phyloP scores from a whole-genome alignment of 2,797 vertebrate genomes.

The Phrynocephalus forsythii region DNA sequence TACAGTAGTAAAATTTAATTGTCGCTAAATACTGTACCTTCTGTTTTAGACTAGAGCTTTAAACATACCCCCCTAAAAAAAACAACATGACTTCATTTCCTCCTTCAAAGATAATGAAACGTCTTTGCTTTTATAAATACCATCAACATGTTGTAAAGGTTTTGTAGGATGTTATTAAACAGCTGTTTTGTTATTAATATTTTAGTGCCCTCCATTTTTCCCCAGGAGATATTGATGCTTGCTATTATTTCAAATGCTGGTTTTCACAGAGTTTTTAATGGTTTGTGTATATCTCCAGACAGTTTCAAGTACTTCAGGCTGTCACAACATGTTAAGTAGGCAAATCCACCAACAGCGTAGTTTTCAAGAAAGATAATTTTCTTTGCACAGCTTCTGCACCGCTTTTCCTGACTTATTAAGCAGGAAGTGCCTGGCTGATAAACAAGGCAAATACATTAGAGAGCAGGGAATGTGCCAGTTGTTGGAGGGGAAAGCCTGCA shows the following conservation, averaged over 20 bases:
- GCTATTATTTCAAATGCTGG: slow-evolving; percentile 71
- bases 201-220: slow-evolving; percentile 67
- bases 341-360: slow-evolving; percentile 70
- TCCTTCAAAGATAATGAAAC: slow-evolving; percentile 45
- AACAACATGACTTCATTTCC: slow-evolving; percentile 47
- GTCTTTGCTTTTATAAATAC: slow-evolving; percentile 48
- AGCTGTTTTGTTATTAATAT: slow-evolving; percentile 77
- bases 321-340: slow-evolving; percentile 73
- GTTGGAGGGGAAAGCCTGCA: slow-evolving; percentile 63
- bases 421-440: slow-evolving; percentile 70
- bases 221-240: slow-evolving; percentile 73
- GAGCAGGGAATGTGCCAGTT: slow-evolving; percentile 40
- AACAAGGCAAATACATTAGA: slow-evolving; percentile 65
- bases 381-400: slow-evolving; percentile 66
- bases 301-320: slow-evolving; percentile 74
- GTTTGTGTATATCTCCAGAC: slow-evolving; percentile 75
- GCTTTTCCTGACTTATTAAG: slow-evolving; percentile 73
- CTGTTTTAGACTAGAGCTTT: slow-evolving; percentile 40
- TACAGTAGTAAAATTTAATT: slow-evolving; percentile 57
- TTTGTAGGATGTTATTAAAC: slow-evolving; percentile 58
- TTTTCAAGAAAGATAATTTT: slow-evolving; percentile 70
- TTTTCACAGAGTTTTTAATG: slow-evolving; percentile 73
- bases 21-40: slow-evolving; percentile 39
- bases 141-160: slow-evolving; percentile 56
- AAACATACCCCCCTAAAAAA: slow-evolving; percentile 44